Evolutionary conservation across 2,113 vertebrate species (phyloP), one percentile per base, ranked within the genome.

Genomic region (Mustela lutreola): DNA sequence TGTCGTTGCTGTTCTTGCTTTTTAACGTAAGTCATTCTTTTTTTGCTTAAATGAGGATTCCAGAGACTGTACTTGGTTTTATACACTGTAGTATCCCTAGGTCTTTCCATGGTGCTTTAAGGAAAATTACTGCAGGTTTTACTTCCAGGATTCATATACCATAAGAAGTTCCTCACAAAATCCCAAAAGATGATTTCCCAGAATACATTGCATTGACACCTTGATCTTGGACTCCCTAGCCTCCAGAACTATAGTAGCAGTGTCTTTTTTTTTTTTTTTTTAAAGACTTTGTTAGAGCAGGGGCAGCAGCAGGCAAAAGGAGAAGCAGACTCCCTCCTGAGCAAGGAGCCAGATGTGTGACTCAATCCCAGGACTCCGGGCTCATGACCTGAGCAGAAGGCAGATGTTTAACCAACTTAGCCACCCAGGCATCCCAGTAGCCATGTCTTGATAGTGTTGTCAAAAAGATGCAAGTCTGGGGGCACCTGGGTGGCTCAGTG

Each of bases 231-330:
- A 56, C 16, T 18, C 53, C 53, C 53, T 56, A 56, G 53, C 53
- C 53, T 56, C 53, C 53, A 16, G 53, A 71, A 36, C 99, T 99
- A 98, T 75, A 91, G 98, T 97, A 93, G 98, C 96, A 97, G 65
- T 10, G 22, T 24, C 22, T 62, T 62, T 24, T 62, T 62, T 62
- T 60, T 60, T 60, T 60, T 24, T 60, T 60, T 22, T 53, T 53
- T 50, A 3, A 62, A 62, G 10, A 62, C 10, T 26, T 26, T 11
- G 22, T 22, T 56, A 26, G 60, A 62, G 58, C 7, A 22, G 7
- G 58, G 21, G 58, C 6, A 58, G 19, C 21, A 8, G 58, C 19
- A 21, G 19, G 58, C 19, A 58, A 19, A 58, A 21, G 58, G 2
- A 26, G 60, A 24, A 62, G 10, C 24, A 62, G 60, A 11, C 60